Evolutionary conservation across 2,888 invertebrate genomes (phyloP).

Genomic region (Melikaiella ostensackeni): DNA sequence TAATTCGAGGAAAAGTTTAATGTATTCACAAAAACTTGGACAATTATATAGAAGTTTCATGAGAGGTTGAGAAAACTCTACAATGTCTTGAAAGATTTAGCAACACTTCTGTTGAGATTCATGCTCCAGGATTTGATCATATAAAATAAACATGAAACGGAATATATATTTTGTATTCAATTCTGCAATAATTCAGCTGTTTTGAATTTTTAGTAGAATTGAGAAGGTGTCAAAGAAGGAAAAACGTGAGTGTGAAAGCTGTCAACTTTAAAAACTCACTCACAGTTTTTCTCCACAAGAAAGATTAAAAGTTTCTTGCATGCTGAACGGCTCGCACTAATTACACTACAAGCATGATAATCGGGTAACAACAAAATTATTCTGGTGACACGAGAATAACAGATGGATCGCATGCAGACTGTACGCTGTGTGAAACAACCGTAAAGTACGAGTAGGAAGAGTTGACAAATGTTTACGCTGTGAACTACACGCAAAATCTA

Average conservation of each 20-base stretch:
- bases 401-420: slow-evolving; percentile 35
- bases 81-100: not conserved
- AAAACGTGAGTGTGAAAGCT: not conserved
- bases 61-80: not conserved
- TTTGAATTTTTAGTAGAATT: not conserved
- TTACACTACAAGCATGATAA: slow-evolving; percentile 40
- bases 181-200: not conserved
- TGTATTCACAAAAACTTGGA: not conserved
- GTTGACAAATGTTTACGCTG: slow-evolving; percentile 56
- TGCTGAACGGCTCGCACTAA: slow-evolving; percentile 2
- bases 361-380: slow-evolving; percentile 45
- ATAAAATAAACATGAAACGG: not conserved
- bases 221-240: too few species aligned
- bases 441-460: slow-evolving; percentile 53
- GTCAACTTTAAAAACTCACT: not conserved
- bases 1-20: not conserved
- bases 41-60: not conserved
- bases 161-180: not conserved
- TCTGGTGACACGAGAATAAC: slow-evolving; percentile 34
- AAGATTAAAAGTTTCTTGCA: slow-evolving; percentile 23
- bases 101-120: not conserved
- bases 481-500: slow-evolving; percentile 50
- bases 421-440: slow-evolving; percentile 42
- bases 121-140: not conserved
- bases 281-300: not conserved